Percentiles rank a stretch among this genome's conserved stretches.
phyloP scores from a whole-genome alignment of 2,797 vertebrate species.

The Falco columbarius region DNA sequence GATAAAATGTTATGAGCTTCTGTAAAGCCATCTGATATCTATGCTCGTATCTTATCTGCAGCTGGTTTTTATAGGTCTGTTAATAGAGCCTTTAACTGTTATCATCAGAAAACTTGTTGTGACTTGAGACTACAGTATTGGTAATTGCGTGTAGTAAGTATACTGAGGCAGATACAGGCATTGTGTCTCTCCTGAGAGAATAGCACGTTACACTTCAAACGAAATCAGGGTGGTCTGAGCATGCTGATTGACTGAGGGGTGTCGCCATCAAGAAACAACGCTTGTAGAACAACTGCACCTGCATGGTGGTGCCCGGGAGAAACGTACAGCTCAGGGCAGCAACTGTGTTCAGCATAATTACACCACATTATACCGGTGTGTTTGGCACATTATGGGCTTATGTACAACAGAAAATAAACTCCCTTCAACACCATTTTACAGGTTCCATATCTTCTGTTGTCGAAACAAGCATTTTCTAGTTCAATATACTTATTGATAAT shows the following conservation, averaged over 20 bases:
- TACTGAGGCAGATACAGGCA: background rate
- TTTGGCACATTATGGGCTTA: background rate
- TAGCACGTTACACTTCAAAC: background rate
- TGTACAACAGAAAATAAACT: background rate
- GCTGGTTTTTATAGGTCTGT: background rate
- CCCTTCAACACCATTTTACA: background rate
- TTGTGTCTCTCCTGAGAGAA: background rate
- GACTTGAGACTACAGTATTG: background rate
- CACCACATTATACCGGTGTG: accelerated
- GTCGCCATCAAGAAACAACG: background rate
- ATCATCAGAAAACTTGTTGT: background rate
- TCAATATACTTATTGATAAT: background rate
- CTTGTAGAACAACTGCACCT: background rate
- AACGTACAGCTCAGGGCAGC: background rate
- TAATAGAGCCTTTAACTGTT: background rate
- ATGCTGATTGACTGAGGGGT: background rate
- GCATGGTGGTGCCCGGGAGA: background rate
- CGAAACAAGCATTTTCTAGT: background rate
- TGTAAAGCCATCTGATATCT: background rate
- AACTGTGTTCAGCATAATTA: accelerated
- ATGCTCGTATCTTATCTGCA: background rate
- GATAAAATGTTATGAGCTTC: background rate
- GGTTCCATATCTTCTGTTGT: background rate
- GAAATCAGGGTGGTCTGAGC: background rate
- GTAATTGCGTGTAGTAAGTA: background rate